phyloP scores from a whole-genome alignment of 2,113 vertebrate species.

The Scytalopus superciliaris region DNA sequence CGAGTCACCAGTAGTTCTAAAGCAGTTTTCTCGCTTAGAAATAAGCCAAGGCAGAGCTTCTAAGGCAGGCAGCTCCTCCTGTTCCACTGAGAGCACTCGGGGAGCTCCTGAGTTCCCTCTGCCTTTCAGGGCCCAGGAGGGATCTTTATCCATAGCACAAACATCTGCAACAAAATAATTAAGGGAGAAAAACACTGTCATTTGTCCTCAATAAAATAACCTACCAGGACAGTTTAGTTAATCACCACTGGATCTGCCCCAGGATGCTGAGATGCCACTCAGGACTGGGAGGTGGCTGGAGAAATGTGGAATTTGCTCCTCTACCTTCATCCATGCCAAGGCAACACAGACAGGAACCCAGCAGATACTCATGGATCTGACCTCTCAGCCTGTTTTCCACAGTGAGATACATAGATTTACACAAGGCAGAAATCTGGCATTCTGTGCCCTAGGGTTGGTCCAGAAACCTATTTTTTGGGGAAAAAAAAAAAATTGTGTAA shows the following conservation, averaged over 20 bases:
- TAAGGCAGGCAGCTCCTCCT: neutral
- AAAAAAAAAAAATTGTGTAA: neutral
- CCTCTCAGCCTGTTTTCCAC: neutral
- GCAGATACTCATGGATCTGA: neutral
- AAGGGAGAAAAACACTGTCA: neutral
- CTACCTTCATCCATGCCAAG: no score
- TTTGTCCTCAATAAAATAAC: neutral
- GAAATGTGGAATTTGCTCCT: neutral
- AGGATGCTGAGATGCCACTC: neutral
- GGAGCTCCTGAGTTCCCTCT: neutral
- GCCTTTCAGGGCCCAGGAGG: neutral
- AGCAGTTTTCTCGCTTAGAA: neutral
- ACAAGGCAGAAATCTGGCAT: neutral
- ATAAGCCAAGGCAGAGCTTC: neutral
- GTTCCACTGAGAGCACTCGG: neutral
- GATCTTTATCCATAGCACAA: neutral
- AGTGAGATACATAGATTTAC: neutral
- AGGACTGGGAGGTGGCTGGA: neutral
- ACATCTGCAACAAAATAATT: neutral
- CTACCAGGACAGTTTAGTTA: neutral
- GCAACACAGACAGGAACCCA: fast-evolving
- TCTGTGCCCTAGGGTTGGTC: no score
- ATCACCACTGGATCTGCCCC: neutral
- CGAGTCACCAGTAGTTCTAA: neutral
- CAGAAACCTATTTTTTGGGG: neutral